Conservation (phyloP, 2,113 vertebrate genomes). For the Rhizomys pruinosus region DNA sequence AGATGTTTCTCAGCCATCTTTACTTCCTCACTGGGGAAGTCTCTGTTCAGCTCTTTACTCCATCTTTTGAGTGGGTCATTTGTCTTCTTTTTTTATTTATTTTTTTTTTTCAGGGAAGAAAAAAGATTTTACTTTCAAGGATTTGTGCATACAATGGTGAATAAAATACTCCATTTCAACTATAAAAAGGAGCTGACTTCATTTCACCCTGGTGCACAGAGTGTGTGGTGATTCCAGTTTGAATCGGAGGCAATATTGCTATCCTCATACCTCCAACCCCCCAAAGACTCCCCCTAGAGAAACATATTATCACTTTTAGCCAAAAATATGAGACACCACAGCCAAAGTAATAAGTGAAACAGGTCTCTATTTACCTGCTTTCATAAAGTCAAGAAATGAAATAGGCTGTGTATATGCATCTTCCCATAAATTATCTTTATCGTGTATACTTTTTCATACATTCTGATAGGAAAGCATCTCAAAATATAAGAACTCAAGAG, state of each 20-base stretch:
- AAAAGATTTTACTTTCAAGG: constrained; percentile 80
- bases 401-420: constrained; percentile 47
- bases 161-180: constrained; percentile 74
- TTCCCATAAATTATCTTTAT: constrained; percentile 48
- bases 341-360: constrained; percentile 47
- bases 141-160: constrained; percentile 73
- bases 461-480: constrained; percentile 62
- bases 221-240: constrained; percentile 33
- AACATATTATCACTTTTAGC: constrained; percentile 47
- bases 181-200: constrained; percentile 74
- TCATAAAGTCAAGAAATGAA: constrained; percentile 65
- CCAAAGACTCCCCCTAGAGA: constrained; percentile 1
- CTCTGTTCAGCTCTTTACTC: too few relatives aligned
- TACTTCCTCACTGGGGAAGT: too few relatives aligned
- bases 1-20: too few relatives aligned
- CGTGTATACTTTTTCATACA: constrained; percentile 66
- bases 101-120: constrained; percentile 77
- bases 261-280: not conserved
- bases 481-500: constrained; percentile 55
- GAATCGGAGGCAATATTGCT: constrained; percentile 52
- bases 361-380: constrained; percentile 42
- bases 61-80: too few relatives aligned
- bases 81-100: too few relatives aligned
- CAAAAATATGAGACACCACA: constrained; percentile 49
- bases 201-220: constrained; percentile 4